Base-by-base conservation (phyloP, 2,888 invertebrate species). In the Drosophila algonquin region DNA sequence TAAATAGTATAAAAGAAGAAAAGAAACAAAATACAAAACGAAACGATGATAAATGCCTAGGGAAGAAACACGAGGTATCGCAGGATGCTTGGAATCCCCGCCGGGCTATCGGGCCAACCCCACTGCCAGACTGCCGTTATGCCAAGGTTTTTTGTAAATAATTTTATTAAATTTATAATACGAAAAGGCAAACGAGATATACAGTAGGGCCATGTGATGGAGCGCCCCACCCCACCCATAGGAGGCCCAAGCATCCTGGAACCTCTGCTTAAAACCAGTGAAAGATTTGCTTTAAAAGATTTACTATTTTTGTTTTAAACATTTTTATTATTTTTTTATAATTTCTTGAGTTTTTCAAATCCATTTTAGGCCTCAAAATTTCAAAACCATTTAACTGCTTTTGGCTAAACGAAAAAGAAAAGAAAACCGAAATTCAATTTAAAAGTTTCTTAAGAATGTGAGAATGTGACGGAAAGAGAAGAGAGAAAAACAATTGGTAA, bases 401-500 rank as follows among this genome's bases (percentile, higher is more conserved):
- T 79, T 73, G 77, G 75, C 76, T 54, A 64, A 47, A 47, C 2
- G 16, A 40, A 46, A 47, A 47, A 1, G 16, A 40, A 46, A n/a
- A 30, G 18, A 32, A n/a, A 54, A 46, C 45, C 52, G 69, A 78
- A 77, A 71, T 80, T 63, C 53, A 61, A 77, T 67, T 67, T 60
- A 59, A 12, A 45, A 65, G 61, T 70, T 68, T 59, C 14, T 74
- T 65, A 69, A 40, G 40, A 64, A 59, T 52, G 63, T 63, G 77
- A 63, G 45, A 64, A 59, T 52, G 63, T 63, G 77, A 63, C 61
- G 24, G 77, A 7, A 40, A 7, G 40, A 40, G 40, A 40, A 40
- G 30, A 40, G 35, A 77, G 64, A 67, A 81, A 82, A 86, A 90
- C 80, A 90, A 89, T 90, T 90, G 90, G 90, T 90, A 89, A 90